phyloP scores from a whole-genome alignment of 1,140 invertebrate species.

The Psilanteris sp. region DNA sequence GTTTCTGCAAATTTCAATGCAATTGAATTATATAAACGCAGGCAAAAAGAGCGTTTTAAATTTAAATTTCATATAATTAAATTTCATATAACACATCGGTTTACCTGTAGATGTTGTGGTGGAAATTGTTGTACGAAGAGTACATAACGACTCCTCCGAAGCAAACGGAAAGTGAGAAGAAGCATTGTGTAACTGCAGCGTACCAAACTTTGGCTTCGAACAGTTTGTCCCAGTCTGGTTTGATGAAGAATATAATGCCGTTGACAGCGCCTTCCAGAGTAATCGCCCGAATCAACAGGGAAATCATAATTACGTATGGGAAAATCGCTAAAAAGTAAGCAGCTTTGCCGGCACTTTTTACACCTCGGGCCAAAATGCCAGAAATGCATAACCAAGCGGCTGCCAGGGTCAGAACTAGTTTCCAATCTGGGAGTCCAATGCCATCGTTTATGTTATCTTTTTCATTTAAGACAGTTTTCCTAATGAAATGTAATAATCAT shows the following conservation, averaged over 20 bases:
- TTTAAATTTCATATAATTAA: too few relatives aligned
- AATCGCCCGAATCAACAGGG: slow-evolving; percentile 82
- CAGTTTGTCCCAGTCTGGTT: slow-evolving; percentile 83
- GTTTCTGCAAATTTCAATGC: too few relatives aligned
- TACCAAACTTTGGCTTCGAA: slow-evolving; percentile 87
- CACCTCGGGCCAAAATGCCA: slow-evolving; percentile 83
- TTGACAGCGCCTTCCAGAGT: slow-evolving; percentile 78
- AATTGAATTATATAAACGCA: too few relatives aligned
- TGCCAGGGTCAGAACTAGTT: slow-evolving; percentile 82
- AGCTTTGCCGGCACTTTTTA: slow-evolving; percentile 79
- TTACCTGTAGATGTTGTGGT: slow-evolving; percentile 85
- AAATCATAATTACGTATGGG: slow-evolving; percentile 83
- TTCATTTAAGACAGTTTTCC: slow-evolving; percentile 82
- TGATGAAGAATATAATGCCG: slow-evolving; percentile 88
- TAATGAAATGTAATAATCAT: slow-evolving; percentile 62
- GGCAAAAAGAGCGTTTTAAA: too few relatives aligned
- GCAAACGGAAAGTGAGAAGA: slow-evolving; percentile 88
- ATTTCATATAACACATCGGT: too few relatives aligned
- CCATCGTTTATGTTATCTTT: slow-evolving; percentile 82
- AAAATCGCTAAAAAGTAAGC: slow-evolving; percentile 84
- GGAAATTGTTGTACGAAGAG: slow-evolving; percentile 86
- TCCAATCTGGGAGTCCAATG: slow-evolving; percentile 84
- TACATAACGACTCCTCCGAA: slow-evolving; percentile 86
- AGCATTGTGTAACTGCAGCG: slow-evolving; percentile 89
- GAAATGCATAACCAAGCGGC: slow-evolving; percentile 84